Conservation (phyloP, 2,888 invertebrate genomes). For the Scaptomyza reducta region DNA sequence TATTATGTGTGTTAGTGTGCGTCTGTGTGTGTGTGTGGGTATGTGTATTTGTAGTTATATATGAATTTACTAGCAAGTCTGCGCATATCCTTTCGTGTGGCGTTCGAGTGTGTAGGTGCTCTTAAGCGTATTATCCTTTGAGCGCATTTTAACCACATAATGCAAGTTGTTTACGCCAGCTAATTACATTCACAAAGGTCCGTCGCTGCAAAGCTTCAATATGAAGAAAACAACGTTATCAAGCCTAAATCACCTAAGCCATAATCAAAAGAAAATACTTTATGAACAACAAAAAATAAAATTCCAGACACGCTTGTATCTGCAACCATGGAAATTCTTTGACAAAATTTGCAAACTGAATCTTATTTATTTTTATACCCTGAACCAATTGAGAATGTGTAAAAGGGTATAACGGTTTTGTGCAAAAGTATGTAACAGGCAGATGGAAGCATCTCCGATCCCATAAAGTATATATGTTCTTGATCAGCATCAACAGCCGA, state of each 20-base stretch:
- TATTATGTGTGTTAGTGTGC: conserved; percentile 66
- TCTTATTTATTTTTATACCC: too few species aligned
- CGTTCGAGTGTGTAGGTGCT: conserved; percentile 17
- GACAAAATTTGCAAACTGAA: too few species aligned
- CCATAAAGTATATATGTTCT: too few species aligned
- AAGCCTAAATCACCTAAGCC: not conserved
- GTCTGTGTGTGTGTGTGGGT: conserved; percentile 22
- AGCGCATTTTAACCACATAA: conserved; percentile 55
- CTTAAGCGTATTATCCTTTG: conserved; percentile 67
- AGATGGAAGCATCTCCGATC: too few species aligned
- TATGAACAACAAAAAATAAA: too few species aligned
- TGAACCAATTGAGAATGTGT: too few species aligned
- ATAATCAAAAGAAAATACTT: not conserved
- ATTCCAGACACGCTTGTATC: too few species aligned
- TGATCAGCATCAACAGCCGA: too few species aligned
- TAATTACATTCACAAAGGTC: conserved; percentile 56
- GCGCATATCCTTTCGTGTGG: conserved; percentile 13
- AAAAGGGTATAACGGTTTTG: too few species aligned
- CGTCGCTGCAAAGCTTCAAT: conserved; percentile 6
- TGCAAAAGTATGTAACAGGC: too few species aligned
- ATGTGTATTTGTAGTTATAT: conserved; percentile 20
- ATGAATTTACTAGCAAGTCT: conserved; percentile 21
- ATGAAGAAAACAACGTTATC: conserved; percentile 23
- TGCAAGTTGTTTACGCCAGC: conserved; percentile 44
- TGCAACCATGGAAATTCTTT: too few species aligned